A percentile compares a stretch with the other conserved stretches of the same genome.
These are phyloP conservation scores for Nephrotoma flavescens DNA, from an alignment of 2,888 invertebrate species.

Conservation along the genomic window DNA sequence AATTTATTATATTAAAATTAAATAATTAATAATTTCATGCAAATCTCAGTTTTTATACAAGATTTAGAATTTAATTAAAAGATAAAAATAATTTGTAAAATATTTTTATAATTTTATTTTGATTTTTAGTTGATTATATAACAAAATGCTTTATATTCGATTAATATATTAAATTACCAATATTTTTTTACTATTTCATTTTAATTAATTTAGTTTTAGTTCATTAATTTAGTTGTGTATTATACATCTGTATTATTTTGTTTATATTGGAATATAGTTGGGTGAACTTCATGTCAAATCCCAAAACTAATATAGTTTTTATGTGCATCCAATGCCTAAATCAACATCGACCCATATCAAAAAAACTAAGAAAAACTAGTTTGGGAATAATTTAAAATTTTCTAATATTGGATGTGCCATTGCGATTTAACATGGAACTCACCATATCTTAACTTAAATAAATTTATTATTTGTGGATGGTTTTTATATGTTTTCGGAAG, in stretches of 20 bases:
- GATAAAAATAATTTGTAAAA: neutral
- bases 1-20: neutral
- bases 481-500: neutral
- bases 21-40: neutral
- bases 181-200: neutral
- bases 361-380: no score
- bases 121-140: neutral
- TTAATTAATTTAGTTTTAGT: neutral
- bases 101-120: neutral
- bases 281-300: no score
- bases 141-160: neutral
- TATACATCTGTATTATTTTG: neutral
- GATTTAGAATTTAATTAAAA: neutral
- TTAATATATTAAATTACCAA: neutral
- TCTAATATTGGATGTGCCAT: no score
- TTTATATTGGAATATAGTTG: neutral
- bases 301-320: no score
- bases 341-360: no score
- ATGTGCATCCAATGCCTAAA: no score
- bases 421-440: neutral
- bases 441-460: neutral
- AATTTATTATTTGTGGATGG: neutral
- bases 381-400: no score
- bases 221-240: neutral
- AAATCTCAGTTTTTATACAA: neutral